Percentiles rank a stretch among this genome's conserved stretches.
Conservation (phyloP, 2,888 invertebrate species). For the Dynastes hyllus region DNA sequence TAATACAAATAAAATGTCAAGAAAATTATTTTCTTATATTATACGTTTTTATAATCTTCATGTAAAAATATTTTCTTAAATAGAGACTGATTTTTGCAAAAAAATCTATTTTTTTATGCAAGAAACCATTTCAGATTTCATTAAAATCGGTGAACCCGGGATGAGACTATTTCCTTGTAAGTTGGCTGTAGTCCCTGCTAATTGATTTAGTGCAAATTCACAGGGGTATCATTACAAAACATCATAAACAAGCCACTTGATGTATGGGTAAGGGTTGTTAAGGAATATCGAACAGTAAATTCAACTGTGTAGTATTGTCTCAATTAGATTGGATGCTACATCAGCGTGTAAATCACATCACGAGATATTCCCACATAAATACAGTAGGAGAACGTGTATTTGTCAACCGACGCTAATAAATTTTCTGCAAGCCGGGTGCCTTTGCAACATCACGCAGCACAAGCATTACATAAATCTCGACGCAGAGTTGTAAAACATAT, state of each 20-base stretch:
- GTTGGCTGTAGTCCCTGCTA: neutral
- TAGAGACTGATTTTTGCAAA: no score
- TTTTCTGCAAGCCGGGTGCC: neutral
- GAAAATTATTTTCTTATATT: no score
- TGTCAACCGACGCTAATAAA: constrained; percentile 24
- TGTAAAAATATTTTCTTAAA: no score
- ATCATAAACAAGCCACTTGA: constrained; percentile 10
- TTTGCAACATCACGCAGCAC: neutral
- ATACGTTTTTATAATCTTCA: no score
- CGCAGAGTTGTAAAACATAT: neutral
- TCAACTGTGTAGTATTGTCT: constrained; percentile 4
- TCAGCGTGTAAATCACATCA: constrained; percentile 12
- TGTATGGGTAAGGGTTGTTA: neutral
- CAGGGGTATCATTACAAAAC: neutral
- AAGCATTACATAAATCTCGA: constrained; percentile 22
- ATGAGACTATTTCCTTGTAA: no score
- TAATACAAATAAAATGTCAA: no score
- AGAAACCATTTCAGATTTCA: no score
- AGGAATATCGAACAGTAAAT: neutral
- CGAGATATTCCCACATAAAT: constrained; percentile 8
- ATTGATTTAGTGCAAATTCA: neutral
- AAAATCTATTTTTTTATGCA: no score
- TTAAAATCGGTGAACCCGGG: no score
- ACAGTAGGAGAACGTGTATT: constrained; percentile 17
- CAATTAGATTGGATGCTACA: neutral